These are phyloP conservation scores for Selene dorsalis DNA, from an alignment of 2,797 vertebrate genomes.

Conservation along the genomic window DNA sequence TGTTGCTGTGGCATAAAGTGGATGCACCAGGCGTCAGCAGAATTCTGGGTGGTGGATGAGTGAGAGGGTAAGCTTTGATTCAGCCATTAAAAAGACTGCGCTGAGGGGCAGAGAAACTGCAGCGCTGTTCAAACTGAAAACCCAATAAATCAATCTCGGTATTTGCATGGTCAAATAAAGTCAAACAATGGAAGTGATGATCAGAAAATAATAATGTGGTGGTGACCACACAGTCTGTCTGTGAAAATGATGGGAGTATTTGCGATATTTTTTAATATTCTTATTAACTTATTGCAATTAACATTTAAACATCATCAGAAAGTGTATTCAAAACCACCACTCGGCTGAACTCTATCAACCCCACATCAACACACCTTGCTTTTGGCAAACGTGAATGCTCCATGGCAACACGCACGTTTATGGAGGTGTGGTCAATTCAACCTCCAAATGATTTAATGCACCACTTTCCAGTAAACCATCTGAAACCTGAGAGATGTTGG, in stretches of 20 bases:
- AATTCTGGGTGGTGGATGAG: slow-evolving; percentile 37
- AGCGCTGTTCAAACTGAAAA: slow-evolving; percentile 62
- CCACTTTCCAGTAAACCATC: slow-evolving; percentile 70
- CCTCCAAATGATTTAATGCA: slow-evolving; percentile 47
- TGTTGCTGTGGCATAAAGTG: slow-evolving; percentile 49
- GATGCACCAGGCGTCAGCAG: slow-evolving; percentile 66
- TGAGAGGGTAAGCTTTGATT: slow-evolving; percentile 54
- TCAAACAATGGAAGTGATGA: slow-evolving; percentile 22
- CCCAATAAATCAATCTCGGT: slow-evolving; percentile 51
- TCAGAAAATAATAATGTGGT: not conserved
- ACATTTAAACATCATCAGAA: not conserved
- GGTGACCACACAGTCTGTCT: not conserved
- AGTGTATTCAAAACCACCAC: not conserved
- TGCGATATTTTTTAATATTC: not conserved
- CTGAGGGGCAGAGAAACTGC: slow-evolving; percentile 65
- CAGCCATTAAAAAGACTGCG: slow-evolving; percentile 60
- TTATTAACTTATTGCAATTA: not conserved
- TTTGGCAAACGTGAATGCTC: slow-evolving; percentile 8
- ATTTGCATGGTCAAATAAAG: slow-evolving; percentile 46
- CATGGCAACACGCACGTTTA: not conserved
- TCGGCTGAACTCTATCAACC: not conserved
- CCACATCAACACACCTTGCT: not conserved
- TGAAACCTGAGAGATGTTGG: slow-evolving; percentile 69
- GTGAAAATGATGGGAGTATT: not conserved
- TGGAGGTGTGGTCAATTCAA: slow-evolving; percentile 40